Evolutionary conservation across 1,140 invertebrate genomes (phyloP), one percentile per base, ranked within the genome.

Genomic region (Penaeus chinensis): DNA sequence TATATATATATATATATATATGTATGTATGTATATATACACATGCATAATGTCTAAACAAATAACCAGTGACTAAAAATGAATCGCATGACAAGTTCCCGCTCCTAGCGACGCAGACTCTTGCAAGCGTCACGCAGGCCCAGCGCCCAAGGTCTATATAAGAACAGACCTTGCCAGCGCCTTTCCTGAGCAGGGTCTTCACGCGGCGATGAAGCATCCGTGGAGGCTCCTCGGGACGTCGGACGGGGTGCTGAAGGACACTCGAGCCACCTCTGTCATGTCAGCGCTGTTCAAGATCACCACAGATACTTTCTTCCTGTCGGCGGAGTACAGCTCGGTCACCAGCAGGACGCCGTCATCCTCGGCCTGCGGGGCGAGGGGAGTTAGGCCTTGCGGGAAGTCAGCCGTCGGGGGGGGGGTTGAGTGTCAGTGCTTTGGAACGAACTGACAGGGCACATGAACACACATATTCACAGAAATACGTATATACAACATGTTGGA

Each of bases 261-360:
- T n/a, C 80, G 69, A 16, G 87, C 87, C 0, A 87, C 19, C 54
- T 90, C 89, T 0, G 80, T 82, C 87, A 90, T 88, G 63, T 86
- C 86, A 7, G 83, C 42, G 19, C 87, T 83, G 62, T 85, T 83
- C 69, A 90, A 74, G 16, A 90, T 27, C 27, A 80, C 24, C 5
- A 90, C 47, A 3, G 87, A 65, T 16, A 87, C 63, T 24, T 80
- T 85, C 24, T 42, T 60, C 80, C 84, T 85, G 47, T 89, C 83
- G n/a, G 20, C 47, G 22, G 61, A 62, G 81, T 90, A 87, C 5
- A 90, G 84, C 13, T 85, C 54, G 16, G 84, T 85, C 27, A 79
- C 87, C 80, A 90, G 79, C 19, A 90, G 20, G n/a, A 89, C 84
- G 8, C 89, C 89, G 66, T 90, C 89, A 24, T 90, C 89, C 77